phyloP scores from a whole-genome alignment of 2,888 invertebrate genomes.

The Agonum fuliginosum region DNA sequence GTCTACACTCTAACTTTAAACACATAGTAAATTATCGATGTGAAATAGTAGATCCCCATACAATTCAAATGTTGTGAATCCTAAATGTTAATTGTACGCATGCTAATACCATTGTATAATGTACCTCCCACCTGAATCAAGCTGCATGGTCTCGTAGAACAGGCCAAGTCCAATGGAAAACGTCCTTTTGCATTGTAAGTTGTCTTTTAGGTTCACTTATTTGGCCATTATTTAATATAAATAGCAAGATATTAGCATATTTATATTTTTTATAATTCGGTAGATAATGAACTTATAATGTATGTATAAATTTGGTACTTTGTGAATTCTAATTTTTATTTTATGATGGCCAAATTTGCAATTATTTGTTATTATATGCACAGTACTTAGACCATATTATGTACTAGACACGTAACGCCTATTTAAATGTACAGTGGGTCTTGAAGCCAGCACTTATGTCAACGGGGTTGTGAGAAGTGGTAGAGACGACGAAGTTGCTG shows the following conservation, averaged over 20 bases:
- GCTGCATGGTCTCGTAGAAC: not conserved
- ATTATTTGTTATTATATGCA: no score
- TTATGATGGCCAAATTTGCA: constrained; percentile 15
- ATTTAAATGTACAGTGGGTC: no score
- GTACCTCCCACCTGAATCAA: not conserved
- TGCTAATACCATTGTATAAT: not conserved
- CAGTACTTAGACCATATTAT: no score
- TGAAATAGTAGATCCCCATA: constrained; percentile 20
- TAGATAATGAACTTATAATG: no score
- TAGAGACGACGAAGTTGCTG: no score
- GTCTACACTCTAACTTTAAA: constrained; percentile 14
- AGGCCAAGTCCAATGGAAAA: constrained; percentile 30
- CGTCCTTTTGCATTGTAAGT: constrained; percentile 28
- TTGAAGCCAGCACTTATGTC: no score
- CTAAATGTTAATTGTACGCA: not conserved
- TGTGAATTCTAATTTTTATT: not conserved
- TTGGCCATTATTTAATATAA: constrained; percentile 14
- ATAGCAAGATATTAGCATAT: no score
- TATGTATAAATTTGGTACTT: no score
- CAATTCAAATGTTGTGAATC: not conserved
- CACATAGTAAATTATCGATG: constrained; percentile 19
- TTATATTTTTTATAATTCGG: no score
- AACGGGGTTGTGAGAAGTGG: no score
- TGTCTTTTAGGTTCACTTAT: not conserved
- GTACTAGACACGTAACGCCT: no score